These are phyloP conservation scores for Apotomis capreana DNA, from an alignment of 2,888 invertebrate species.

Conservation along the genomic window DNA sequence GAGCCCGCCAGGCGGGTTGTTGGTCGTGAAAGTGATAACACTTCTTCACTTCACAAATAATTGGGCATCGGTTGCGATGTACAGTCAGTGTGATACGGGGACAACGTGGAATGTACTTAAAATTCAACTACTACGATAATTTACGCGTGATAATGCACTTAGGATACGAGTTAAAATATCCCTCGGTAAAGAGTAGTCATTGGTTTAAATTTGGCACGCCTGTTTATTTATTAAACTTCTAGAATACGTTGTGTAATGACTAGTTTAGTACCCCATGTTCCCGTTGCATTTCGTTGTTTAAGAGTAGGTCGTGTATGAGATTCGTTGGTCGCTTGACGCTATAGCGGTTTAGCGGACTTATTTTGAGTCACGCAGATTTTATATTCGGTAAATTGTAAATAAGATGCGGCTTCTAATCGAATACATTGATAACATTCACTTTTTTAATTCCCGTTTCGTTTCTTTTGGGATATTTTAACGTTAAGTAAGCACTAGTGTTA, in stretches of 20 bases:
- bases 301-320: slow-evolving; percentile 57
- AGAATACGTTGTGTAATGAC: slow-evolving; percentile 42
- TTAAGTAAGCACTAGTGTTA: slow-evolving; percentile 58
- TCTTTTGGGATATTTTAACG: slow-evolving; percentile 61
- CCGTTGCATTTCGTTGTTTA: slow-evolving; percentile 58
- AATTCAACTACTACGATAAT: slow-evolving; percentile 49
- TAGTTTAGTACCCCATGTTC: slow-evolving; percentile 53
- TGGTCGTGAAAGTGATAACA: no score
- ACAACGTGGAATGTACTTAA: slow-evolving; percentile 41
- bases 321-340: slow-evolving; percentile 56
- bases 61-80: not conserved
- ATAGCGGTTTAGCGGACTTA: slow-evolving; percentile 45
- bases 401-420: slow-evolving; percentile 44
- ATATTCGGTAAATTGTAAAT: slow-evolving; percentile 66
- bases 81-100: slow-evolving; percentile 34
- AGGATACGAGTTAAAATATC: slow-evolving; percentile 41
- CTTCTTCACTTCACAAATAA: no score
- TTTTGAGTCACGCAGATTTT: slow-evolving; percentile 53
- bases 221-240: slow-evolving; percentile 48
- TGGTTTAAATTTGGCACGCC: slow-evolving; percentile 46
- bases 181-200: slow-evolving; percentile 49
- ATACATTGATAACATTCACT: slow-evolving; percentile 40
- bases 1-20: no score
- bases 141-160: slow-evolving; percentile 68
- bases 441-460: slow-evolving; percentile 45